Base-by-base conservation (phyloP, 2,888 invertebrate species). In the Mesochorus sp. region DNA sequence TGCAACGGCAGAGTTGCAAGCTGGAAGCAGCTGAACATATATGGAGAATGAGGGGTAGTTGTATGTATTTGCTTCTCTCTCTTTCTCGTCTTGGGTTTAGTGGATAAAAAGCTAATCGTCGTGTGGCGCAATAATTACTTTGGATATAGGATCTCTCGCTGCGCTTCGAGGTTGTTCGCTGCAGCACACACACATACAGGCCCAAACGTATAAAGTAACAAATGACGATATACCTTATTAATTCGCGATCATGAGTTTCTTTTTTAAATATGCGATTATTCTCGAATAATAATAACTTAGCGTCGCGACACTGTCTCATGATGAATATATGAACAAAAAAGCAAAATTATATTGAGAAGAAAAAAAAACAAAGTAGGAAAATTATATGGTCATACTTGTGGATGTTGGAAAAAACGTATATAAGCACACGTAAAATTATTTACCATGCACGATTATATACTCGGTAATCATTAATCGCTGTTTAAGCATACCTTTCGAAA, bases 31-130 rank as follows among this genome's bases (percentile, higher is more conserved):
- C 57, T 62, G n/a, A n/a, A n/a, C 57, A 57, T 44, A 28, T 17
- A 55, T 51, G 61, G 17, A 73, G 64, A 21, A 42, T 26, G 51
- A 34, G 19, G 17, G 47, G 39, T 61, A 53, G 12, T 24, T 51
- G 37, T 19, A 53, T 44, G 44, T 71, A 28, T 39, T 17, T 55
- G 21, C 49, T 44, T 71, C 67, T 78, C 68, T 67, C 61, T 53
- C 61, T 62, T 77, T 73, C 49, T 61, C 73, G 71, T 51, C 72
- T 57, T 67, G 73, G 37, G 82, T 79, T 82, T 80, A 83, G 82
- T 87, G 83, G 72, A 80, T 82, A 89, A 88, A 88, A 89, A 89
- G 88, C 89, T 89, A 89, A 89, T 89, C 87, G 87, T 87, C 86
- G 84, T 83, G 87, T 84, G 82, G 85, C 84, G 85, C 83, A 88